Evolutionary conservation across 2,888 invertebrate genomes (phyloP), one percentile per base, ranked within the genome.

Genomic region (Ormyrus rosae): DNA sequence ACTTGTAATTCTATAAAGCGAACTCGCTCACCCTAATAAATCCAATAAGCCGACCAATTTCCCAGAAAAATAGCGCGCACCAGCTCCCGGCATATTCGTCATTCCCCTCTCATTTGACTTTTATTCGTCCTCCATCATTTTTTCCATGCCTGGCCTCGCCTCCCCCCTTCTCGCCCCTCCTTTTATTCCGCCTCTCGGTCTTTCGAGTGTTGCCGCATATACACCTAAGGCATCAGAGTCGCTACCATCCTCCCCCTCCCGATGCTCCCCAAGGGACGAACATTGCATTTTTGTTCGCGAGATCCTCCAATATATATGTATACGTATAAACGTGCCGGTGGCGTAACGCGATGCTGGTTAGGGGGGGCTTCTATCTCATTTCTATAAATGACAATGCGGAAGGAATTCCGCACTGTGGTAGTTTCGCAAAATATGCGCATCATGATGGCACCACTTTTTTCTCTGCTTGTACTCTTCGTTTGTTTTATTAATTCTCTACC

Each of bases 271-370:
- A 7, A 70, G 55, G 74, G 50, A 64, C 13, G 48, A 45, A 45
- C 77, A 48, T 77, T 77, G 70, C 77, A 77, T 70, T 77, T 77
- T 77, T 77, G 77, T 69, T 69, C 63, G 56, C 19, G 51, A 51
- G n/a, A 50, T 58, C 65, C 10, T 7, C 19, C 45, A 51, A 71
- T 50, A 51, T 45, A 58, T n/a, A 13, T 6, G 34, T 60, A 63
- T 13, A 51, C 19, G 34, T 50, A 50, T 13, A 65, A 11, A 51
- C 4, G 11, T 45, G 45, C 63, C 11, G 10, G 45, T 10, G 46
- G 63, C 10, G 6, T n/a, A 19, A 10, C 58, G 60, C 6, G n/a
- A 34, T 45, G 46, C 45, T 34, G 61, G 64, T 71, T 61, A 50
- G 61, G 10, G 61, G 10, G 11, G 2, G 50, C 45, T 63, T 58